Evolutionary conservation across 2,113 vertebrate genomes (phyloP).

Genomic region (Planiliza haematocheilus): DNA sequence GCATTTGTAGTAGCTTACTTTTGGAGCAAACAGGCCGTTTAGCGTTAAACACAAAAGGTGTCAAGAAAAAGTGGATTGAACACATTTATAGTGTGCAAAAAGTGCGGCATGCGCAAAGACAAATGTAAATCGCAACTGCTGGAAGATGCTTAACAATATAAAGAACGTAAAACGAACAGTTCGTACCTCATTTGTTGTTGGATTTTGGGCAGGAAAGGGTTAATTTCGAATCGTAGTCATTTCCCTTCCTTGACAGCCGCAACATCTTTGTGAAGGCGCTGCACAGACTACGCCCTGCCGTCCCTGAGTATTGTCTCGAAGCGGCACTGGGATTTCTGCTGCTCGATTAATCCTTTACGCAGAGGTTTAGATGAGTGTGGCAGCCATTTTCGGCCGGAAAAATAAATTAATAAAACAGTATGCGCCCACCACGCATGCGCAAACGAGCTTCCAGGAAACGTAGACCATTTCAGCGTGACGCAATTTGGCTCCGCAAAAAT

Average conservation of each 20-base stretch:
- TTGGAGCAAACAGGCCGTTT: constrained; percentile 42
- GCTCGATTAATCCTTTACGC: constrained; percentile 57
- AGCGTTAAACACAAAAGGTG: constrained; percentile 7
- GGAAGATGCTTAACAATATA: neutral
- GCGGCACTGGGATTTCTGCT: constrained; percentile 22
- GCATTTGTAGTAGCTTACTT: constrained; percentile 29
- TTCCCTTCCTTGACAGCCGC: constrained; percentile 71
- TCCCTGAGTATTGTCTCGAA: neutral
- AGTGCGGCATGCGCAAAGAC: neutral
- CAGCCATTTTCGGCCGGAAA: constrained; percentile 83
- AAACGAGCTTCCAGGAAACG: constrained; percentile 59
- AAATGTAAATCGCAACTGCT: neutral
- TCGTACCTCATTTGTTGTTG: constrained; percentile 82
- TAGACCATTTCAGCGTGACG: neutral
- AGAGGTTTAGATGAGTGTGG: constrained; percentile 79
- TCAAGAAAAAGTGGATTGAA: constrained; percentile 11
- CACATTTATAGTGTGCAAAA: constrained; percentile 3
- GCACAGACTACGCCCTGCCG: constrained; percentile 22
- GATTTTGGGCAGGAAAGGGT: constrained; percentile 75
- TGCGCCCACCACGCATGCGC: constrained; percentile 78
- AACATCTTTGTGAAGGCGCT: constrained; percentile 61
- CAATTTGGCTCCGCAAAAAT: constrained; percentile 8
- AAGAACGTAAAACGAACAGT: constrained; percentile 29
- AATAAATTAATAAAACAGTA: constrained; percentile 74
- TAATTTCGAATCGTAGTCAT: constrained; percentile 76